Base-by-base conservation (phyloP, 2,888 invertebrate genomes). In the Harpagoxenus sublaevis region DNA sequence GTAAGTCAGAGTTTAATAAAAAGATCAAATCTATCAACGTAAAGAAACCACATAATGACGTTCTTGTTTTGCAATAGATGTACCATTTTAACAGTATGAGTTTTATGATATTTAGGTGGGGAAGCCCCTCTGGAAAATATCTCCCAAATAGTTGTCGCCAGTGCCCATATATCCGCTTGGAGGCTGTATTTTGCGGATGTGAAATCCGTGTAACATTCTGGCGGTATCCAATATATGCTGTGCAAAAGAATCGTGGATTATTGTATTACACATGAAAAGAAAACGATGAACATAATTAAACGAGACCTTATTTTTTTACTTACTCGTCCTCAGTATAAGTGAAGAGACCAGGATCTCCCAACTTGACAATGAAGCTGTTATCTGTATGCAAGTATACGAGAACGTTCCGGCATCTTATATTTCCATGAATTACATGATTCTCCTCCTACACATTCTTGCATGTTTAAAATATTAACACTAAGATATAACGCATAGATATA, bases 91-190 rank as follows among this genome's bases (percentile, higher is more conserved):
- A 95, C 93, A n/a, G 92, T 89, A 55, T 94, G 91, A 55, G 93
- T 83, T 66, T 95, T 93, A 65, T 90, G 89, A 78, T 94, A 92
- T 6, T 89, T 87, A 5, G 94, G 93, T 63, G 96, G 95, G 66
- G 94, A 92, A 23, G 93, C 96, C 0, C 98, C 99, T 90, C 96
- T 97, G 0, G 97, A 97, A 95, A 99, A 99, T 90, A 99, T 97
- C 95, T 99, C 98, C 98, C 98, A 99, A 28, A 99, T 94, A 0
- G 98, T 98, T 4, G 99, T 99, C 0, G 98, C 98, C 93, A 98
- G 97, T 6, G 99, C 98, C 98, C 98, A 99, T 35, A 98, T 97
- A 93, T 99, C 99, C 15, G 98, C 97, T 77, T 97, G 96, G 0
- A 96, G 96, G 31, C 97, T 97, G 12, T 96, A 95, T 93, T 96